phyloP scores from a whole-genome alignment of 2,797 vertebrate genomes.

The Bradypodion pumilum region DNA sequence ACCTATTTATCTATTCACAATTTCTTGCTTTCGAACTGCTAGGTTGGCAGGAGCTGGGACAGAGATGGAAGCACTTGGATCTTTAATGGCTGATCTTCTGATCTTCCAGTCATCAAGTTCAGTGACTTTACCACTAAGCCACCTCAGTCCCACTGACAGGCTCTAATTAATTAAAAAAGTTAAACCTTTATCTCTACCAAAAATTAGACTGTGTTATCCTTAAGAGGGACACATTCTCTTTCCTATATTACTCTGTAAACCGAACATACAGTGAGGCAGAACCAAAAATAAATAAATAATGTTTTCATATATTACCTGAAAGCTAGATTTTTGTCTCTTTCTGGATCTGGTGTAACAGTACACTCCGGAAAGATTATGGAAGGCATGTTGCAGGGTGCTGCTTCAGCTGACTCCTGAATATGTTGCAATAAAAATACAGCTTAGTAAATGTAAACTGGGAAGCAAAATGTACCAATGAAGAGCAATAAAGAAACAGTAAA shows the following conservation, averaged over 20 bases:
- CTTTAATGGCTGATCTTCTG: no score
- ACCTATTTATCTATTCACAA: no score
- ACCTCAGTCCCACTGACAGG: no score
- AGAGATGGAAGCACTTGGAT: no score
- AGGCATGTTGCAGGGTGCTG: conserved; percentile 76
- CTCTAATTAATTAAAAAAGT: no score
- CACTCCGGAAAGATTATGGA: conserved; percentile 88
- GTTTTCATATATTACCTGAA: conserved; percentile 78
- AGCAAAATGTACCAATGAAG: neutral
- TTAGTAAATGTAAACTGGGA: conserved; percentile 26
- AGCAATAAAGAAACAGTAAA: neutral
- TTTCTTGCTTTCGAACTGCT: no score
- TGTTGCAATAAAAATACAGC: conserved; percentile 55
- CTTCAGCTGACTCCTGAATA: conserved; percentile 76
- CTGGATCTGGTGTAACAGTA: conserved; percentile 74
- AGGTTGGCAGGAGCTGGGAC: no score
- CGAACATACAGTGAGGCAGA: neutral
- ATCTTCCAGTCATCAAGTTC: no score
- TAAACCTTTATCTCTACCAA: neutral
- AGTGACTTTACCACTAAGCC: no score
- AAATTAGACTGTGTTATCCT: neutral
- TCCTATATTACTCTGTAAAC: neutral
- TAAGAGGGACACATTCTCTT: neutral
- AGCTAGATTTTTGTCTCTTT: conserved; percentile 79
- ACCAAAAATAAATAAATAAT: neutral